A percentile compares a stretch with the other conserved stretches of the same genome.
phyloP scores from a whole-genome alignment of 2,888 invertebrate species.

The Caenorhabditis wallacei region DNA sequence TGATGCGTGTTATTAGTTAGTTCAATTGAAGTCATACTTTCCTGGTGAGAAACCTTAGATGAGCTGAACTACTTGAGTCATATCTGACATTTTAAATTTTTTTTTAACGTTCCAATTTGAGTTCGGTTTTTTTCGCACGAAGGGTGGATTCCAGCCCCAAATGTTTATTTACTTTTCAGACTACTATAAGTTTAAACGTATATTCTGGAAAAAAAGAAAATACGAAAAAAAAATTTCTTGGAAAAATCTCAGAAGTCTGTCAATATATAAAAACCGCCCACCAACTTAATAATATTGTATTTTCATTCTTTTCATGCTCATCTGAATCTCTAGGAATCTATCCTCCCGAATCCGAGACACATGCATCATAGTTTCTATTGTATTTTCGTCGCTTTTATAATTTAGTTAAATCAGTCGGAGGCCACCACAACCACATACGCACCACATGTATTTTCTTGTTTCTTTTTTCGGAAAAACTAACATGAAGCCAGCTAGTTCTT shows the following conservation, averaged over 20 bases:
- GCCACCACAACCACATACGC: slow-evolving; percentile 43
- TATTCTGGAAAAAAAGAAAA: background rate
- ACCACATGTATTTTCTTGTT: slow-evolving; percentile 35
- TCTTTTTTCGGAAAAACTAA: slow-evolving; percentile 21
- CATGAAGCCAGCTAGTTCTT: slow-evolving; percentile 36
- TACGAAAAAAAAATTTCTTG: background rate
- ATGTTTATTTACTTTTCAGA: background rate
- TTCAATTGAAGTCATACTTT: slow-evolving; percentile 45
- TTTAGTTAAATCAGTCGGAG: slow-evolving; percentile 53
- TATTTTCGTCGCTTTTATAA: slow-evolving; percentile 61
- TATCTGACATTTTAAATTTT: slow-evolving; percentile 20
- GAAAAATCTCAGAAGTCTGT: slow-evolving; percentile 12
- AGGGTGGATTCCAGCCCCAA: background rate
- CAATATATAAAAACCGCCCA: slow-evolving; percentile 2
- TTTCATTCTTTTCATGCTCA: slow-evolving; percentile 15
- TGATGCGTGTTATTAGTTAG: slow-evolving; percentile 40
- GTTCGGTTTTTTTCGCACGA: background rate
- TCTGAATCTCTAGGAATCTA: background rate
- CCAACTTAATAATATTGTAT: slow-evolving; percentile 2
- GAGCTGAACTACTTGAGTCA: slow-evolving; percentile 34
- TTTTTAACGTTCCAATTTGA: background rate
- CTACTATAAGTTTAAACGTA: background rate
- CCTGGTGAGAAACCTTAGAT: slow-evolving; percentile 27
- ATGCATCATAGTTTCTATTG: slow-evolving; percentile 63
- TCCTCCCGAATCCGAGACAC: slow-evolving; percentile 20